Evolutionary conservation across 1,140 invertebrate species (phyloP).

Genomic region (Steinernema feltiae): DNA sequence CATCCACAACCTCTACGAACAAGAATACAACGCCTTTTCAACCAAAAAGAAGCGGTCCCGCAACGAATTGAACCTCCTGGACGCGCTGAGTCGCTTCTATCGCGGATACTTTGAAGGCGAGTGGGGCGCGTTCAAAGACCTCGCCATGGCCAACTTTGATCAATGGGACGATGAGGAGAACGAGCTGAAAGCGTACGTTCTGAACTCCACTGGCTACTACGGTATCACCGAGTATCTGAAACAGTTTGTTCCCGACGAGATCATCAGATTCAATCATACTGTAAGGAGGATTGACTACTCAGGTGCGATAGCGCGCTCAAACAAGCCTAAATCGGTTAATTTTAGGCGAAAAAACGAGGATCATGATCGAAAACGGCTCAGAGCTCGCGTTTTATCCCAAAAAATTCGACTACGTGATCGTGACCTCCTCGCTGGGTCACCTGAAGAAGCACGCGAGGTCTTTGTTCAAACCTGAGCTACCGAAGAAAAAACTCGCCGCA

Average conservation of each 20-base stretch:
- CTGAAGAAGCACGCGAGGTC: slow-evolving; percentile 21
- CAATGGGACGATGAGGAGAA: background rate
- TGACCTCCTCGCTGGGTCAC: slow-evolving; percentile 32
- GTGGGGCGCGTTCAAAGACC: slow-evolving; percentile 12
- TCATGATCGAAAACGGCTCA: slow-evolving; percentile 8
- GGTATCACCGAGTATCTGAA: slow-evolving; percentile 7
- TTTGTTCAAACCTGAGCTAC: background rate
- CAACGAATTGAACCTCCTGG: background rate
- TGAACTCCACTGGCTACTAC: background rate
- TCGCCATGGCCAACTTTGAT: background rate
- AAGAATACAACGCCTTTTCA: slow-evolving; percentile 20
- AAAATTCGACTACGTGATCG: slow-evolving; percentile 34
- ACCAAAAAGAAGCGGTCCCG: background rate
- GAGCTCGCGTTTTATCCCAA: background rate
- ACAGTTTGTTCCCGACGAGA: background rate
- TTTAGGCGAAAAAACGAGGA: background rate
- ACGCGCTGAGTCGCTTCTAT: slow-evolving; percentile 8
- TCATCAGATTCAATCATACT: background rate
- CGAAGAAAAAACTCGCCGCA: background rate
- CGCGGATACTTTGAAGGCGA: slow-evolving; percentile 4
- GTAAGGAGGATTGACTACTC: background rate
- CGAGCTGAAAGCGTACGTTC: background rate
- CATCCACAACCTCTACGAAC: slow-evolving; percentile 2
- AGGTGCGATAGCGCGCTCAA: background rate
- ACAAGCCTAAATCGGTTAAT: background rate